These are phyloP conservation scores for Apteryx owenii DNA, from an alignment of 2,113 vertebrate species.

Conservation along the genomic window DNA sequence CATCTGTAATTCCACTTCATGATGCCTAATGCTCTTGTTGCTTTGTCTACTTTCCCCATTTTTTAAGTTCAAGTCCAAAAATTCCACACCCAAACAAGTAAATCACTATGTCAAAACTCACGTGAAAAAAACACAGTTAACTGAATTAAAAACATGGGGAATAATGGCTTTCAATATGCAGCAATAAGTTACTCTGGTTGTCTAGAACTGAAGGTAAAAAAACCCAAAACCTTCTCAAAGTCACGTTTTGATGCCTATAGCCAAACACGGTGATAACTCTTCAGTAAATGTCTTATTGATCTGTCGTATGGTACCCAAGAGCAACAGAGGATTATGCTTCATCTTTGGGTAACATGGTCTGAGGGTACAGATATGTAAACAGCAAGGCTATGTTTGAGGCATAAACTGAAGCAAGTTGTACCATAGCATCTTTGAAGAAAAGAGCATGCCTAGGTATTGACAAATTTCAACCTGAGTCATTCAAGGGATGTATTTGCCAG, in stretches of 20 bases:
- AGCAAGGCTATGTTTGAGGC: background rate
- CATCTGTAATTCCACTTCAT: background rate
- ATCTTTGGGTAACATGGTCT: background rate
- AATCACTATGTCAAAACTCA: background rate
- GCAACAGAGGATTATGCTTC: background rate
- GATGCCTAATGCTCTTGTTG: background rate
- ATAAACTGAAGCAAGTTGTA: background rate
- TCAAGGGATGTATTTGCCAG: background rate
- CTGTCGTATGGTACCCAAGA: background rate
- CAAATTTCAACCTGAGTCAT: background rate
- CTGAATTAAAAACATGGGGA: background rate
- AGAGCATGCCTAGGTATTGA: background rate
- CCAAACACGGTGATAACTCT: background rate
- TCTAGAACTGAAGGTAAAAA: background rate
- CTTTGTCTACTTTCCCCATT: background rate
- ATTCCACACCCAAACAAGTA: background rate
- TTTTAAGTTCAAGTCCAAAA: too few species aligned
- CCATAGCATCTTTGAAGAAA: background rate
- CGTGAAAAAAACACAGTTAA: background rate
- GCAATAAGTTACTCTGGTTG: background rate
- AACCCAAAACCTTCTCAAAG: background rate
- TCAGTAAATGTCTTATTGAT: background rate
- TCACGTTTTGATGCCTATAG: background rate
- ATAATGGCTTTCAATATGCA: background rate
- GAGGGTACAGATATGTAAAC: background rate